Evolutionary conservation across 1,140 invertebrate species (phyloP).

Genomic region (Arctopsyche grandis): DNA sequence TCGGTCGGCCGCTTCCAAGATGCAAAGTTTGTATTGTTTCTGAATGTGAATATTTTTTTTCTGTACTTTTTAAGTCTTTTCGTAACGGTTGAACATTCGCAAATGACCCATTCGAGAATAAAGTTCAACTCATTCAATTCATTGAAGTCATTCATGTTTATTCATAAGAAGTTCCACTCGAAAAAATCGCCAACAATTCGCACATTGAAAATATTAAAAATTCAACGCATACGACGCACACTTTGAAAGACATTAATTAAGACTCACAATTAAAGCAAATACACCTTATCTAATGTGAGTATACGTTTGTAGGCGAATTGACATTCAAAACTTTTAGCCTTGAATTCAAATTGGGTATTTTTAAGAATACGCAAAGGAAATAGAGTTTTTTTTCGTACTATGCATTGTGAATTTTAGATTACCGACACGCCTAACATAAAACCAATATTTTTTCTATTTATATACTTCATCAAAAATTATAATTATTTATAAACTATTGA

Average conservation of each 20-base stretch:
- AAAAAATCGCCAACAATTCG: background rate
- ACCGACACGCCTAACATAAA: no score
- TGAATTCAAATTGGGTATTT: slow-evolving; percentile 2
- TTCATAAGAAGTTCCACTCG: background rate
- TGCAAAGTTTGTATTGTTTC: slow-evolving; percentile 8
- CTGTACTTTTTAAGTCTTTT: no score
- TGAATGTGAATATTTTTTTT: no score
- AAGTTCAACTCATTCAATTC: slow-evolving; percentile 2
- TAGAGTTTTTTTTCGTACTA: no score
- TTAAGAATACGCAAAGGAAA: background rate
- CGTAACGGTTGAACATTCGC: background rate
- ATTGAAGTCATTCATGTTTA: background rate
- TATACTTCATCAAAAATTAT: no score
- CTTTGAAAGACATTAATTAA: no score
- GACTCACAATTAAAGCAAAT: no score
- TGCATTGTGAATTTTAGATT: no score
- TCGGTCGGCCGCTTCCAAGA: background rate
- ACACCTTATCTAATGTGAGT: no score
- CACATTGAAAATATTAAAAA: background rate
- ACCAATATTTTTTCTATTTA: no score
- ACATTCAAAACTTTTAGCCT: background rate
- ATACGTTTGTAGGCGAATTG: background rate
- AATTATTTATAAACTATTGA: no score
- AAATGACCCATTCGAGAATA: background rate
- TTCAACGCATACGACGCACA: no score